A percentile compares a stretch with the other conserved stretches of the same genome.
Evolutionary conservation across 2,113 vertebrate species (phyloP).

Genomic region (Chlorocebus sabaeus): DNA sequence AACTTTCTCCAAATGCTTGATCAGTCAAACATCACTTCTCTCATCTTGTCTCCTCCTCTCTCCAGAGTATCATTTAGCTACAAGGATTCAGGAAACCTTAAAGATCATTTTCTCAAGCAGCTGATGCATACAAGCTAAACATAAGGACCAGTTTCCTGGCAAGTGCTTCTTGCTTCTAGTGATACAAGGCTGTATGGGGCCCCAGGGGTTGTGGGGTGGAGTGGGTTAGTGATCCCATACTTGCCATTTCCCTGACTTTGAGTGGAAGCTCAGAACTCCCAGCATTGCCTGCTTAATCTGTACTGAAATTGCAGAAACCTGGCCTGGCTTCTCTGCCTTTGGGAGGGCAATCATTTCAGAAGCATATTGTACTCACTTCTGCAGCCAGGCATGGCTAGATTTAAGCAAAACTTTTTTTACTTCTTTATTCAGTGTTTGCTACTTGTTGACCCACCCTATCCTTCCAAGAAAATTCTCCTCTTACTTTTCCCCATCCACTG

Average conservation of each 20-base stretch:
- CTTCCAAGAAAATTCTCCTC: background rate
- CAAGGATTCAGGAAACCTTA: slow-evolving; percentile 1
- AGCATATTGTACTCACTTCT: background rate
- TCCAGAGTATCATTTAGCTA: background rate
- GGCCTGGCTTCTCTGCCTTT: background rate
- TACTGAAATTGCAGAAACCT: background rate
- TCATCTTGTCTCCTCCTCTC: background rate
- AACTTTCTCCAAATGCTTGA: background rate
- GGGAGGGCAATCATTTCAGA: background rate
- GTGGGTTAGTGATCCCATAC: background rate
- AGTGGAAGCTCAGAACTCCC: background rate
- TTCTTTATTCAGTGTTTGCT: background rate
- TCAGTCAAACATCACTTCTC: background rate
- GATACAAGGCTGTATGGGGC: background rate
- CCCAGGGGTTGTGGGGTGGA: background rate
- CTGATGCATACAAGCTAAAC: background rate
- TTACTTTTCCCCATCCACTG: background rate
- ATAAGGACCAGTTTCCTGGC: background rate
- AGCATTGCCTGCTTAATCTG: background rate
- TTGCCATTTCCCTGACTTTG: slow-evolving; percentile 24
- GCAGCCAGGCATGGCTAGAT: background rate
- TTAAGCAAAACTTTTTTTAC: background rate
- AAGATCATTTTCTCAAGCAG: background rate
- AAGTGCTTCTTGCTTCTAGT: slow-evolving; percentile 30
- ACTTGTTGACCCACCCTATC: background rate